Base-by-base conservation (phyloP, 1,140 invertebrate species). In the Euglossa dilemma region DNA sequence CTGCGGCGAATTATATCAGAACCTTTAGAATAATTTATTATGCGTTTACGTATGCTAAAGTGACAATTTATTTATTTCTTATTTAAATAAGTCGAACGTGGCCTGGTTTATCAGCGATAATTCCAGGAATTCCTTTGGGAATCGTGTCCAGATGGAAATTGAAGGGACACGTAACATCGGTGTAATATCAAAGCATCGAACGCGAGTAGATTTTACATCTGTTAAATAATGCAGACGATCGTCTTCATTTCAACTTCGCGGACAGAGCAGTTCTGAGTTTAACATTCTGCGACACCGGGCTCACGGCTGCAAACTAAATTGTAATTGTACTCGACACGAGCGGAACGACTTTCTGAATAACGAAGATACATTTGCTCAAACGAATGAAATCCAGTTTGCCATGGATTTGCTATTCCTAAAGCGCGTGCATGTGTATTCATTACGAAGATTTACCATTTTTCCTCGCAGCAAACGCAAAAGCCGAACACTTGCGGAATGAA, bases 271-370 rank as follows among this genome's bases (percentile, higher is more conserved):
- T 36, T 36, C 28, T 9, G 36, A 63, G 61, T 63, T 63, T 63
- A 63, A 63, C 61, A 36, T 63, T 63, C 61, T 63, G 61, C 61
- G 61, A 63, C 28, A 63, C 28, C 61, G 28, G 28, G 7, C 16
- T 36, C 61, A 16, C 28, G 28, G 16, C 61, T 36, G 16, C 61
- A 36, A 63, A 63, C 61, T 63, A 36, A 63, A 36, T 63, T 63
- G 61, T 36, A 63, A 63, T 28, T 63, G 28, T 36, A 36, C 61
- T 63, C 61, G 61, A 63, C 61, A 63, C 25, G 61, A 36, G 25
- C 28, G 61, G 36, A 63, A 63, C 61, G 61, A 63, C 61, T 63
- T 63, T 4, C 61, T 63, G 61, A 20, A 63, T 63, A 63, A 63
- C 18, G 61, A 63, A 63, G 61, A 63, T 20, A 63, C 61, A 36